phyloP scores from a whole-genome alignment of 2,888 invertebrate species.

The Drosophila tripunctata region DNA sequence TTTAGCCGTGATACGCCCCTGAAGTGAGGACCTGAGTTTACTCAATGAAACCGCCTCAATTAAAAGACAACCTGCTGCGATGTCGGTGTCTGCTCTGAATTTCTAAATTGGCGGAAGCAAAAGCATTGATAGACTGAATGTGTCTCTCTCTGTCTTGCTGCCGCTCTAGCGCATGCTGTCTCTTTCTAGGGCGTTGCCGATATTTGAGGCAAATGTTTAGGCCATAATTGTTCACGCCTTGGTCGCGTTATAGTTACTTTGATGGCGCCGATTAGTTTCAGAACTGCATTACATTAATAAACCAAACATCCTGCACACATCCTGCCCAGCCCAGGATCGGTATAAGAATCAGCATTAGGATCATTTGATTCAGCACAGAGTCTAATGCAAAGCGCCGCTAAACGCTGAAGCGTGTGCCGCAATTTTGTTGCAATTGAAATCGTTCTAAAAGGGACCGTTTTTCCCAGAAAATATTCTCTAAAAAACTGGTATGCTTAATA shows the following conservation, averaged over 20 bases:
- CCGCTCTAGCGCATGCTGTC: neutral
- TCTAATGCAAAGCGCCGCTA: conserved; percentile 68
- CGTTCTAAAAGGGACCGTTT: conserved; percentile 22
- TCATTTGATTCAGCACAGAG: neutral
- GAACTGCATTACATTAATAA: conserved; percentile 62
- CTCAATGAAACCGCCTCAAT: conserved; percentile 71
- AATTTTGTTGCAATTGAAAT: conserved; percentile 22
- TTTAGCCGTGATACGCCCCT: neutral
- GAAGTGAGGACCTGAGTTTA: neutral
- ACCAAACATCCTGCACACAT: conserved; percentile 30
- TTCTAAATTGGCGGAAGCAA: conserved; percentile 67
- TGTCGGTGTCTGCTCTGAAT: conserved; percentile 58
- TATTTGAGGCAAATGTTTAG: conserved; percentile 73
- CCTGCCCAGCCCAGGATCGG: conserved; percentile 37
- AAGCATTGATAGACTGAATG: conserved; percentile 2
- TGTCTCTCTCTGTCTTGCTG: neutral
- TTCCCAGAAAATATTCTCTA: conserved; percentile 33
- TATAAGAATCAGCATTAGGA: neutral
- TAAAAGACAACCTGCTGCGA: conserved; percentile 70
- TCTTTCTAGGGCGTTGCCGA: conserved; percentile 42
- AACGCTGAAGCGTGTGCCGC: conserved; percentile 61
- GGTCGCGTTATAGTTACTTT: conserved; percentile 65
- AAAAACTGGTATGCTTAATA: no score
- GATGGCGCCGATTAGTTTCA: conserved; percentile 47
- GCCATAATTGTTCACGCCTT: conserved; percentile 75